These are phyloP conservation scores for Dione juno DNA, from an alignment of 2,888 invertebrate genomes.

Conservation along the genomic window DNA sequence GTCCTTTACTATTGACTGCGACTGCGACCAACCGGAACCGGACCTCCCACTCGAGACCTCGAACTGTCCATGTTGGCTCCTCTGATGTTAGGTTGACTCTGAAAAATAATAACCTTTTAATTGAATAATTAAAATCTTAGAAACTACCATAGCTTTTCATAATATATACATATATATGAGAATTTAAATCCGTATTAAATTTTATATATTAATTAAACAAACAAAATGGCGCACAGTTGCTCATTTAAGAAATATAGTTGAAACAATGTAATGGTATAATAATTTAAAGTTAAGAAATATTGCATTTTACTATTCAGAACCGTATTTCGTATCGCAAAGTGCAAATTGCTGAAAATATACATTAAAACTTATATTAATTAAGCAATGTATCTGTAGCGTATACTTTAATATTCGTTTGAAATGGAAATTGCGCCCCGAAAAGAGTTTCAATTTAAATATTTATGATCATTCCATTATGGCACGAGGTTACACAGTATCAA, in stretches of 20 bases:
- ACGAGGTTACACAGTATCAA: slow-evolving; percentile 1
- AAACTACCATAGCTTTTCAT: too few relatives aligned
- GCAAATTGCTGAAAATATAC: slow-evolving; percentile 13
- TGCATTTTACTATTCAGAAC: slow-evolving; percentile 4
- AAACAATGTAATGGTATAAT: background rate
- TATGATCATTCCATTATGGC: slow-evolving; percentile 16
- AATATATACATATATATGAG: too few relatives aligned
- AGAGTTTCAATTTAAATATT: slow-evolving; percentile 13
- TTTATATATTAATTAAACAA: background rate
- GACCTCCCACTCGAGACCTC: slow-evolving; percentile 91
- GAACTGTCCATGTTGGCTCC: slow-evolving; percentile 89
- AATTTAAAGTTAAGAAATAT: background rate
- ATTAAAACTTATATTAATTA: slow-evolving; percentile 24
- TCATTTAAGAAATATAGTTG: background rate
- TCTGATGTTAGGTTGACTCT: slow-evolving; percentile 86
- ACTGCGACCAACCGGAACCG: slow-evolving; percentile 90
- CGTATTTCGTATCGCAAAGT: background rate
- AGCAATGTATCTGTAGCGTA: slow-evolving; percentile 10
- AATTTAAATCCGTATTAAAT: too few relatives aligned
- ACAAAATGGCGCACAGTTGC: background rate
- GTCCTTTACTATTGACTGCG: slow-evolving; percentile 92
- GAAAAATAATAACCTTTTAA: slow-evolving; percentile 22
- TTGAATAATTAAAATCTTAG: background rate
- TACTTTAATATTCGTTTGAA: slow-evolving; percentile 27
- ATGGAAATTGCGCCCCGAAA: slow-evolving; percentile 10